Percentiles rank a stretch among this genome's conserved stretches.
phyloP scores from a whole-genome alignment of 1,140 invertebrate species.

The Papilio polytes region DNA sequence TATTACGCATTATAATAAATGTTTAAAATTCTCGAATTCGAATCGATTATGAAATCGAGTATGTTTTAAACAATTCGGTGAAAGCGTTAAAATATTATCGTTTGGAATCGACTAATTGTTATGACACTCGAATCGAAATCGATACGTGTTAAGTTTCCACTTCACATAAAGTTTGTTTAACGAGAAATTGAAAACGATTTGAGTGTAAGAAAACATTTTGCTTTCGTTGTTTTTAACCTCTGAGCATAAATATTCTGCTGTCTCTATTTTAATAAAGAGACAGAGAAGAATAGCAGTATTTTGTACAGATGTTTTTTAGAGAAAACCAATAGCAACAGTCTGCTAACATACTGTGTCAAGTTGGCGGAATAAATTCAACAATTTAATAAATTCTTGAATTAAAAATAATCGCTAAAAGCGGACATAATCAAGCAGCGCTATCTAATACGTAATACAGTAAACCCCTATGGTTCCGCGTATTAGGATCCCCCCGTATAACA shows the following conservation, averaged over 20 bases:
- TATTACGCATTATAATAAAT: not conserved
- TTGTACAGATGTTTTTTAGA: not conserved
- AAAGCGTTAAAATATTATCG: conserved; percentile 22
- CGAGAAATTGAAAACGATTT: not conserved
- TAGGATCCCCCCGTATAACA: too few relatives aligned
- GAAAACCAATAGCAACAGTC: not conserved
- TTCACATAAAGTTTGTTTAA: not conserved
- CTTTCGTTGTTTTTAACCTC: not conserved
- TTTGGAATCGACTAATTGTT: conserved; percentile 15
- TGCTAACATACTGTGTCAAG: not conserved
- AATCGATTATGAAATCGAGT: conserved; percentile 11
- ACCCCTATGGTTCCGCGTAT: too few relatives aligned
- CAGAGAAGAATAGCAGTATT: too few relatives aligned
- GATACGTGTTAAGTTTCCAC: not conserved
- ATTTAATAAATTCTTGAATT: too few relatives aligned
- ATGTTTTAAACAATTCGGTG: not conserved
- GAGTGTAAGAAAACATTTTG: conserved; percentile 1
- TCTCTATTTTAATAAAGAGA: not conserved
- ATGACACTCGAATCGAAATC: not conserved
- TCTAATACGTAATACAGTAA: too few relatives aligned
- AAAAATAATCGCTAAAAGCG: too few relatives aligned
- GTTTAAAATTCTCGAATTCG: not conserved
- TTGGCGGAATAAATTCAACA: not conserved
- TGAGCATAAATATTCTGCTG: too few relatives aligned
- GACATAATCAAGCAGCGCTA: too few relatives aligned